Base-by-base conservation (phyloP, 2,113 vertebrate species). In the Chelonoidis abingdonii region DNA sequence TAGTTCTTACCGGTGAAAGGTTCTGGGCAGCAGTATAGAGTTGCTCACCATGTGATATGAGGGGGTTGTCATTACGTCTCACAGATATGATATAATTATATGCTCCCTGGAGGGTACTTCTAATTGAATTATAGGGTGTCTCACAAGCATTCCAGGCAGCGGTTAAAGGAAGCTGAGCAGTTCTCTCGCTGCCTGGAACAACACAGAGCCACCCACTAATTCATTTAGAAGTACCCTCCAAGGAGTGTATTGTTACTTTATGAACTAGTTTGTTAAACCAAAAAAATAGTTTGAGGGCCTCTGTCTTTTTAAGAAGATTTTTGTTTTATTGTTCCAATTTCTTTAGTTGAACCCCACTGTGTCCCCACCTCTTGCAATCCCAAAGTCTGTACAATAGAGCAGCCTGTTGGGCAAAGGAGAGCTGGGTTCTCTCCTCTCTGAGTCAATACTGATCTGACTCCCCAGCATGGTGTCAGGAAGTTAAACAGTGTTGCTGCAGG, bases 101-200 rank as follows among this genome's bases (percentile, higher is more conserved):
- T 53, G 92, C 87, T 98, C 97, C 97, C 97, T 94, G 80, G 96
- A 98, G 97, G 95, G 95, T 95, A 97, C 84, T 96, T 98, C 96
- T 98, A 98, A 98, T 97, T 98, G 96, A 98, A 98, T 98, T 97
- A 97, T 90, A 97, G 95, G 97, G 97, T 98, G 96, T 98, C 97
- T 98, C 97, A 95, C 97, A 98, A 97, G 97, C 92, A 97, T 98
- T 97, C 97, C 94, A 97, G 94, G 97, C 94, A 65, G 82, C 10
- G 1, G 93, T 93, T 97, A 0, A 94, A 97, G 91, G 96, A 93
- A 96, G 88, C 88, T 8, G 1, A 87, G 80, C 31, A 13, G 27
- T 80, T 80, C 87, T 57, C 91, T 97, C 89, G 54, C 69, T 0
- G 2, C 96, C 94, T 97, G 96, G 97, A 97, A 98, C 94, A 96